A percentile compares a stretch with the other conserved stretches of the same genome.
Conservation (phyloP, 2,113 vertebrate species). For the Brachionichthys hirsutus region DNA sequence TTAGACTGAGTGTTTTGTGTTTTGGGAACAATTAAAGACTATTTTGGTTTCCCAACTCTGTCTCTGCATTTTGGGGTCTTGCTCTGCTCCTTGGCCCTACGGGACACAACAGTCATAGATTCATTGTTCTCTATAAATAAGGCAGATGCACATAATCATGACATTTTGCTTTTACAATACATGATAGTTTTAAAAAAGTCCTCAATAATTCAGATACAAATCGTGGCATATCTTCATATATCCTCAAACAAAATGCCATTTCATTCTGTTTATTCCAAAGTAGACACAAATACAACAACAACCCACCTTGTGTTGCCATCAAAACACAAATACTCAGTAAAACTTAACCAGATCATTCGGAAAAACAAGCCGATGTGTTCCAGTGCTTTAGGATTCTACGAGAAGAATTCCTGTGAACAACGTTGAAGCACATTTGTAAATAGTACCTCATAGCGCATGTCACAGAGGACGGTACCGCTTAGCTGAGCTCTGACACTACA, state of each 20-base stretch:
- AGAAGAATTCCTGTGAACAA: constrained; percentile 53
- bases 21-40: no score
- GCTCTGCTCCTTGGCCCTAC: no score
- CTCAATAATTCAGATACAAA: constrained; percentile 56
- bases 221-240: constrained; percentile 52
- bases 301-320: constrained; percentile 33
- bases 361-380: constrained; percentile 3
- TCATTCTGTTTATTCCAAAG: constrained; percentile 54
- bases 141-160: constrained; percentile 59
- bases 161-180: constrained; percentile 60
- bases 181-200: constrained; percentile 30
- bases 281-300: constrained; percentile 40
- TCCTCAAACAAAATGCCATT: constrained; percentile 35
- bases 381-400: constrained; percentile 23
- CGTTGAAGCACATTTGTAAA: constrained; percentile 16
- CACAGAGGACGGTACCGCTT: constrained; percentile 33
- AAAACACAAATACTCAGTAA: constrained; percentile 15
- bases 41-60: no score
- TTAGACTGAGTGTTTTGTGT: no score
- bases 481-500: constrained; percentile 21
- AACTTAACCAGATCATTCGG: constrained; percentile 19
- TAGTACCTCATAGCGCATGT: constrained; percentile 13
- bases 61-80: no score
- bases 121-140: constrained; percentile 70
- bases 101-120: constrained; percentile 34